A percentile compares a stretch with the other conserved stretches of the same genome.
Conservation (phyloP, 2,888 invertebrate species). For the Eubasilissa splendida region DNA sequence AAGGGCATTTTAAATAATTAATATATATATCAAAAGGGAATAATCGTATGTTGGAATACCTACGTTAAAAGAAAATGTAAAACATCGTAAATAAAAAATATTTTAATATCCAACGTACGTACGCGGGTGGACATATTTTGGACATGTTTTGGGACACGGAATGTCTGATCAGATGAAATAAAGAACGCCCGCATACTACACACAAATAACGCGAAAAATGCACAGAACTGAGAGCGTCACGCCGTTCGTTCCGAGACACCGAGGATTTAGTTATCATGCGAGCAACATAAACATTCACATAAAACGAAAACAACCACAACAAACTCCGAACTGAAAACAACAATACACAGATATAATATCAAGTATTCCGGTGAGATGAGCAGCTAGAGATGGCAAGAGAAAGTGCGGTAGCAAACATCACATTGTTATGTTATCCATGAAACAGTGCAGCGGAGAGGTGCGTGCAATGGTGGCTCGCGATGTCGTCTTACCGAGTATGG, state of each 20-base stretch:
- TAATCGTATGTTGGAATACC: too few species aligned
- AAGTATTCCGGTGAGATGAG: not conserved
- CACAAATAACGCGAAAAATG: constrained; percentile 28
- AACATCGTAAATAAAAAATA: too few species aligned
- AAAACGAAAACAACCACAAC: constrained; percentile 5
- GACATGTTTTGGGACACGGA: not conserved
- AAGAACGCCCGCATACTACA: constrained; percentile 13
- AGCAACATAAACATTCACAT: constrained; percentile 7
- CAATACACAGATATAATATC: not conserved
- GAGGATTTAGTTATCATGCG: not conserved
- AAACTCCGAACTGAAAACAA: constrained; percentile 2
- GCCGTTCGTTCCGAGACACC: constrained; percentile 6
- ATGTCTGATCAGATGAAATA: not conserved
- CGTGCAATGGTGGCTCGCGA: constrained; percentile 1
- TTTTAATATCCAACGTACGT: too few species aligned
- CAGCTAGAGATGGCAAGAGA: not conserved
- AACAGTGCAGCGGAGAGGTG: constrained; percentile 17
- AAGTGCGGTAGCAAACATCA: not conserved
- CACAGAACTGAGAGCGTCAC: constrained; percentile 14
- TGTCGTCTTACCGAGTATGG: constrained; percentile 54
- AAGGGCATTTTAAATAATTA: too few species aligned
- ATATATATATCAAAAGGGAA: too few species aligned
- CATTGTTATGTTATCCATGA: not conserved
- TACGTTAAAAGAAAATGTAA: too few species aligned
- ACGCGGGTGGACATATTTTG: too few species aligned